Conservation (phyloP, 2,113 vertebrate genomes). For the Hemiscyllium ocellatum region DNA sequence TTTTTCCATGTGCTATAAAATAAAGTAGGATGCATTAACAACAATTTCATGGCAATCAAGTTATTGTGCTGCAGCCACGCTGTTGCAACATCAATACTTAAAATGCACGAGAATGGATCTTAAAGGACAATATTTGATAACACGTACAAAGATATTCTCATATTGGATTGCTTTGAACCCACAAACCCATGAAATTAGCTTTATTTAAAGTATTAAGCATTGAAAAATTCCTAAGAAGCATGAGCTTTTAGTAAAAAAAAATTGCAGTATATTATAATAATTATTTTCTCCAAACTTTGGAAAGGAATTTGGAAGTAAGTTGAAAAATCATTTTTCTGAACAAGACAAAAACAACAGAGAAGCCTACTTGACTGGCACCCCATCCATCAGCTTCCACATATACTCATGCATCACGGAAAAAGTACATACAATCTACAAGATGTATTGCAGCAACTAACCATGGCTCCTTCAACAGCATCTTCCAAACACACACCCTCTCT, state of each 20-base stretch:
- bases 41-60: background rate
- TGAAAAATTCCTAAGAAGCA: background rate
- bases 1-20: slow-evolving; percentile 84
- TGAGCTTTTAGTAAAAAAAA: background rate
- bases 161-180: background rate
- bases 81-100: background rate
- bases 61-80: background rate
- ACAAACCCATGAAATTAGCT: background rate
- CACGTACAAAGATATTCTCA: background rate
- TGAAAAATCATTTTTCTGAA: too few relatives aligned
- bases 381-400: too few relatives aligned
- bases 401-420: too few relatives aligned
- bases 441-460: too few relatives aligned
- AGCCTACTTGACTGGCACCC: too few relatives aligned
- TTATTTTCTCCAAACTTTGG: background rate
- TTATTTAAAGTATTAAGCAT: background rate
- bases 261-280: too few relatives aligned
- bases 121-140: background rate
- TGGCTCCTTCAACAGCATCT: too few relatives aligned
- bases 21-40: slow-evolving; percentile 44
- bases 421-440: too few relatives aligned
- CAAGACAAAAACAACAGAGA: too few relatives aligned
- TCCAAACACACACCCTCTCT: too few relatives aligned
- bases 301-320: background rate
- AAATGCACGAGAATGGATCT: background rate